phyloP scores from a whole-genome alignment of 2,888 invertebrate species.

The Agrochola litura region DNA sequence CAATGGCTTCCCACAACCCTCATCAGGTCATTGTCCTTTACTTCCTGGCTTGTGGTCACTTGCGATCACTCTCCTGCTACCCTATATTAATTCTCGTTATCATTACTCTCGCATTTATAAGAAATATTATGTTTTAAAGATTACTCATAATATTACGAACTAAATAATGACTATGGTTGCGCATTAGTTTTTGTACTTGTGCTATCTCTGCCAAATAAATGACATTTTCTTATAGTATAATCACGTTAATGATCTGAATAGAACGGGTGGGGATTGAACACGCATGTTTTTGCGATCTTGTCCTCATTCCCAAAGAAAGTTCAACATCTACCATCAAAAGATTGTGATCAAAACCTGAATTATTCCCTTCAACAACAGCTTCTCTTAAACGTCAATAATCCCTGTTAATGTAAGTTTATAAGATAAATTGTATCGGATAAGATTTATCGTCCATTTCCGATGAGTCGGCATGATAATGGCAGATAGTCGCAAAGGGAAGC shows the following conservation, averaged over 20 bases:
- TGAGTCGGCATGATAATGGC: slow-evolving; percentile 78
- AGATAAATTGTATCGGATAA: slow-evolving; percentile 67
- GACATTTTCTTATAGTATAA: background rate
- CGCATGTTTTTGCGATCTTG: background rate
- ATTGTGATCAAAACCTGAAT: slow-evolving; percentile 8
- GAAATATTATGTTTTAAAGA: background rate
- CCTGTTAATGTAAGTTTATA: slow-evolving; percentile 55
- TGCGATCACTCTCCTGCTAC: slow-evolving; percentile 12
- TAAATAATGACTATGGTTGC: background rate
- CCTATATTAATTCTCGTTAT: slow-evolving; percentile 4
- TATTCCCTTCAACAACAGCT: slow-evolving; percentile 14
- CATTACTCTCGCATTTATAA: background rate
- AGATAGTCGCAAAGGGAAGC: slow-evolving; percentile 37
- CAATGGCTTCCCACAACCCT: slow-evolving; percentile 24
- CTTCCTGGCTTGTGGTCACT: slow-evolving; percentile 24
- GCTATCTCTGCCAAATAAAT: too few species aligned
- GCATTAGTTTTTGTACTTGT: background rate
- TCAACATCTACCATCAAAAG: background rate
- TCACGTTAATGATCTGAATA: background rate
- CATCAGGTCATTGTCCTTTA: slow-evolving; percentile 15
- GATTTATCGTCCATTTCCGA: slow-evolving; percentile 81
- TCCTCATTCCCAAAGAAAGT: background rate
- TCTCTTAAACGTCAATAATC: slow-evolving; percentile 40
- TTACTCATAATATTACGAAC: background rate
- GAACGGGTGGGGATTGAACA: background rate